Evolutionary conservation across 1,140 invertebrate genomes (phyloP), one percentile per base, ranked within the genome.

Genomic region (Ceratina japonica): DNA sequence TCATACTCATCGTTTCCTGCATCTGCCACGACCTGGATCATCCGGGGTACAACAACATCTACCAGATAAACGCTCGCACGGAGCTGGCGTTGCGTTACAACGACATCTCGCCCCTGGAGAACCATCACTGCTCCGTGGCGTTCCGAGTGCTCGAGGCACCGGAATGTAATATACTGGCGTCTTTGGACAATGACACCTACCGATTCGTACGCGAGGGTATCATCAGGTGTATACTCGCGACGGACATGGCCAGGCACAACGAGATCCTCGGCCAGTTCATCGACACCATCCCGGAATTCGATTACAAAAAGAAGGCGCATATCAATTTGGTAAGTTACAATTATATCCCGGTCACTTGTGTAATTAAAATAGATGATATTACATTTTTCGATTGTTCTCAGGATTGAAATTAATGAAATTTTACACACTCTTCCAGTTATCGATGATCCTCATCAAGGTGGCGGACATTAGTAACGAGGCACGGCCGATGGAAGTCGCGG

Each of bases 1-100:
- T 97, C 15, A 95, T 97, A 61, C 91, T 98, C 51, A 93, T 98
- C 44, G 96, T 96, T 18, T 97, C 97, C 13, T 97, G 96, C 89
- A 96, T 98, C 56, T 97, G 97, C 87, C 97, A 98, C 90, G 97
- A 98, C 92, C 92, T 98, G 31, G 97, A 98, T 90, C 97, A 98
- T 94, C 97, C 97, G 7, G 97, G 97, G 44, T 97, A 97, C 89
- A 97, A 97, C 91, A 97, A 97, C 87, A 96, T 96, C 79, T 97
- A 97, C 92, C 96, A 97, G 92, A 97, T 97, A 84, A 98, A 98
- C 90, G 96, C 97, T 27, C 94, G 95, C 79, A 97, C 97, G 10
- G 97, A 97, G 87, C 91, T 98, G 81, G 97, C 97, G 12, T 93
- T 97, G 66, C 94, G 96, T 54, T 98, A 97, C 92, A 97, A 97